phyloP scores from a whole-genome alignment of 2,113 vertebrate genomes.

The Pongo pygmaeus region DNA sequence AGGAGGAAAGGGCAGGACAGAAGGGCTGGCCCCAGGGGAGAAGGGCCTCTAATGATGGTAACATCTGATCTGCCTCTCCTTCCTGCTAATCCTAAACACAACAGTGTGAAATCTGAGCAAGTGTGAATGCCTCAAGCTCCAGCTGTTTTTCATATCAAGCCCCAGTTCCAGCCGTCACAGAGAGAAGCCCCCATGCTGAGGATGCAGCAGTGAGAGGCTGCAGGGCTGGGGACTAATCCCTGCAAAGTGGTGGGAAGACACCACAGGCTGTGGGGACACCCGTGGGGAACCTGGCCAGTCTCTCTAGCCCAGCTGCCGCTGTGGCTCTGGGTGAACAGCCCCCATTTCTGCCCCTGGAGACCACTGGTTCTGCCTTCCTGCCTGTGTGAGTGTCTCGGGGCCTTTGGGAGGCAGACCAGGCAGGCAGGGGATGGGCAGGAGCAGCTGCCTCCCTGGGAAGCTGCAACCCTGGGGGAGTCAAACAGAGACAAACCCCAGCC shows the following conservation, averaged over 20 bases:
- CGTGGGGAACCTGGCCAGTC: not conserved
- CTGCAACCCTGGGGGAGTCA: too few species aligned
- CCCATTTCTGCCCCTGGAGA: too few species aligned
- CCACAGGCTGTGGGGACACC: not conserved
- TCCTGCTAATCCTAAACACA: conserved; percentile 70
- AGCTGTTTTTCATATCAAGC: conserved; percentile 66
- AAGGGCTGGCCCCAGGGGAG: not conserved
- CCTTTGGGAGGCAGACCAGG: not conserved
- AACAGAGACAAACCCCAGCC: not conserved
- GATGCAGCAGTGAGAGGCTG: not conserved
- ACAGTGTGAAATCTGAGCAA: conserved; percentile 69
- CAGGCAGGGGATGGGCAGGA: conserved; percentile 4
- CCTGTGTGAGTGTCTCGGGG: not conserved
- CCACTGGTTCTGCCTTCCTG: not conserved
- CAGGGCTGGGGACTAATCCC: accelerated
- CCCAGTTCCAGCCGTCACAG: not conserved
- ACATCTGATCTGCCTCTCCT: conserved; percentile 57
- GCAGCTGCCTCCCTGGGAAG: conserved; percentile 39
- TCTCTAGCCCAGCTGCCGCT: accelerated
- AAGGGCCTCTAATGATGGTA: not conserved
- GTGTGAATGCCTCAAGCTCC: conserved; percentile 50
- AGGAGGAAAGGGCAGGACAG: not conserved
- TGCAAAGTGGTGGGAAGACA: not conserved
- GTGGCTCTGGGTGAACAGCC: not conserved
- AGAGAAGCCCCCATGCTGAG: not conserved